Evolutionary conservation across 2,888 invertebrate genomes (phyloP).

Genomic region (Augiades crinisus): DNA sequence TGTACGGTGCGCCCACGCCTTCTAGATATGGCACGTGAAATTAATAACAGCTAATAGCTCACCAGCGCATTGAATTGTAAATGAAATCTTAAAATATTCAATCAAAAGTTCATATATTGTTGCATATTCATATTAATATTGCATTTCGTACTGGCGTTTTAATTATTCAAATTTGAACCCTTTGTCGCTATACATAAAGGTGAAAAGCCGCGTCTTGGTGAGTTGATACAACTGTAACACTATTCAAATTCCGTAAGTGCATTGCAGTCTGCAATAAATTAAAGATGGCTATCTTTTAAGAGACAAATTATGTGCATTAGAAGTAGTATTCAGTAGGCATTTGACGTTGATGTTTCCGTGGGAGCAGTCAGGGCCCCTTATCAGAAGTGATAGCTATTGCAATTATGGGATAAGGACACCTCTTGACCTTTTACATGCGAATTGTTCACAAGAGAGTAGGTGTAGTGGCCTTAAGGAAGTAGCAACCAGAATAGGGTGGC

Average conservation of each 20-base stretch:
- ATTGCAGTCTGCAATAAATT: constrained; percentile 21
- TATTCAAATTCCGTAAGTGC: constrained; percentile 22
- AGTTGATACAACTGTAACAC: constrained; percentile 7
- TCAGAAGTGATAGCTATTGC: constrained; percentile 17
- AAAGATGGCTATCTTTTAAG: constrained; percentile 27
- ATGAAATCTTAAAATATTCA: constrained; percentile 21
- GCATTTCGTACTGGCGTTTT: background rate
- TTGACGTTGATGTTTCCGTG: constrained; percentile 18
- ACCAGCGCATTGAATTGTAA: constrained; percentile 23
- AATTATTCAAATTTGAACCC: background rate
- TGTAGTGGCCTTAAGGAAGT: background rate
- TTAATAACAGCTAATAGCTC: constrained; percentile 57
- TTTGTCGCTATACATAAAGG: background rate
- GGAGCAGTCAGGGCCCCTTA: constrained; percentile 19
- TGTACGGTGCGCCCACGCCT: constrained; percentile 53
- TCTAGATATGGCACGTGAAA: constrained; percentile 59
- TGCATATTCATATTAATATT: constrained; percentile 26
- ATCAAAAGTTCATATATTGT: constrained; percentile 38
- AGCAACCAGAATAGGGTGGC: too few relatives aligned
- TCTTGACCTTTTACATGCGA: constrained; percentile 11
- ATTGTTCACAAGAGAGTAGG: constrained; percentile 5
- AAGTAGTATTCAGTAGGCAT: constrained; percentile 20
- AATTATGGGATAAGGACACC: constrained; percentile 23
- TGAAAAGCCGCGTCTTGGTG: background rate
- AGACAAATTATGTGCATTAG: constrained; percentile 28